Percentiles rank a stretch among this genome's conserved stretches.
phyloP scores from a whole-genome alignment of 2,888 invertebrate genomes.

The Melinaea marsaeus region DNA sequence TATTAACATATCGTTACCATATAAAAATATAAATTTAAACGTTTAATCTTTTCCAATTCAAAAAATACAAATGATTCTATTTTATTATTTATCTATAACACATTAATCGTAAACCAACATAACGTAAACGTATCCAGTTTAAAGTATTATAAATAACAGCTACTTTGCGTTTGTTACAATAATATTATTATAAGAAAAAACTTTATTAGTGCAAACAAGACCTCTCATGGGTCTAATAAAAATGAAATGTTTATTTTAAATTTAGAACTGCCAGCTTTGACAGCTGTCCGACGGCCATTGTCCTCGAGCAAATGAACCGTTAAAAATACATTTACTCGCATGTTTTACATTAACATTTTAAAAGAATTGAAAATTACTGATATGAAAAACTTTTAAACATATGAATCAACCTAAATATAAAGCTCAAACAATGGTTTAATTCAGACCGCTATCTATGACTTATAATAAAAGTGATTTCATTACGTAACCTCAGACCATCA shows the following conservation, averaged over 20 bases:
- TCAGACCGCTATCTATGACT: no score
- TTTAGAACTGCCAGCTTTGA: conserved; percentile 68
- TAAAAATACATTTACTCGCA: conserved; percentile 59
- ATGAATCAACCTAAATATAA: no score
- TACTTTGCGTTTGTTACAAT: background rate
- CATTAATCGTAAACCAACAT: no score
- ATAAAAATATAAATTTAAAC: conserved; percentile 2
- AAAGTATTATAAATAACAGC: background rate
- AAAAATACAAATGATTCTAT: no score
- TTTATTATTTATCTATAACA: no score
- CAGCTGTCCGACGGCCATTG: conserved; percentile 70
- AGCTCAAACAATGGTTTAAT: no score
- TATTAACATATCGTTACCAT: conserved; percentile 28
- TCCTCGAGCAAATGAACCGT: conserved; percentile 65
- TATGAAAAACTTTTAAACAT: no score
- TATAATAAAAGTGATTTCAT: no score
- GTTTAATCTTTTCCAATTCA: background rate
- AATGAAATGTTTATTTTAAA: conserved; percentile 67
- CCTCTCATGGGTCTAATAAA: conserved; percentile 57
- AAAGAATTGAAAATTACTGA: conserved; percentile 37
- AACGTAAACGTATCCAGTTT: no score
- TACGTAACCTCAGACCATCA: background rate
- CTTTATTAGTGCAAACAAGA: conserved; percentile 17
- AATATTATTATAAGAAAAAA: conserved; percentile 3
- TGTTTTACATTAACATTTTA: conserved; percentile 52